phyloP scores from a whole-genome alignment of 2,888 invertebrate genomes.

The Acanthosepion esculentum region DNA sequence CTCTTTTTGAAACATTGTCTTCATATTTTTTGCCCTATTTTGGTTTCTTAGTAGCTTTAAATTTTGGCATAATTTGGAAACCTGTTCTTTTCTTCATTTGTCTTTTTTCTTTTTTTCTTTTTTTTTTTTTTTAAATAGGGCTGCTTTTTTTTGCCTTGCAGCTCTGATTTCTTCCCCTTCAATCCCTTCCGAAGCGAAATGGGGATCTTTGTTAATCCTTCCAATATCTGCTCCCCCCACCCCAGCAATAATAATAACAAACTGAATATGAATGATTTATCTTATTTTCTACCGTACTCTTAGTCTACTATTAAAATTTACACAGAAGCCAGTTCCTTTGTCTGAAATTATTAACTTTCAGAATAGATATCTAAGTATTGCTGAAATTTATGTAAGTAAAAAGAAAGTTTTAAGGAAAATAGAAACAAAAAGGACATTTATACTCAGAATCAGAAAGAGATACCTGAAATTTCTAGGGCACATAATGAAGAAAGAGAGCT shows the following conservation, averaged over 20 bases:
- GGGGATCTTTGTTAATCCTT: background rate
- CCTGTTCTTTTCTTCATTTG: background rate
- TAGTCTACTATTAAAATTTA: too few species aligned
- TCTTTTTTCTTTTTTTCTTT: background rate
- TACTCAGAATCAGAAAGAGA: too few species aligned
- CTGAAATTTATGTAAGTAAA: too few species aligned
- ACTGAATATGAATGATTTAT: background rate
- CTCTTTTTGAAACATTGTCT: constrained; percentile 8
- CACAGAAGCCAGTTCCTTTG: too few species aligned
- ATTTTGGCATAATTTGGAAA: constrained; percentile 11
- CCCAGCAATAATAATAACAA: background rate
- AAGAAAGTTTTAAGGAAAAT: too few species aligned
- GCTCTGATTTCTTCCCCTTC: background rate
- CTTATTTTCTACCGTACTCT: background rate
- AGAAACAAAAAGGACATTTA: too few species aligned
- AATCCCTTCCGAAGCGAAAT: background rate
- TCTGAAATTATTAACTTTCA: too few species aligned
- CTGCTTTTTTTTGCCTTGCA: background rate
- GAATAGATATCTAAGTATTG: too few species aligned
- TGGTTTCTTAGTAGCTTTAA: constrained; percentile 11
- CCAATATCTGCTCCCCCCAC: background rate
- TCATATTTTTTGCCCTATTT: constrained; percentile 23
- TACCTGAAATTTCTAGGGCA: too few species aligned
- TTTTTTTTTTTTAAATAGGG: background rate
- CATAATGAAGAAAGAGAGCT: too few species aligned